Evolutionary conservation across 2,113 vertebrate genomes (phyloP).

Genomic region (Pterocles burchelli): DNA sequence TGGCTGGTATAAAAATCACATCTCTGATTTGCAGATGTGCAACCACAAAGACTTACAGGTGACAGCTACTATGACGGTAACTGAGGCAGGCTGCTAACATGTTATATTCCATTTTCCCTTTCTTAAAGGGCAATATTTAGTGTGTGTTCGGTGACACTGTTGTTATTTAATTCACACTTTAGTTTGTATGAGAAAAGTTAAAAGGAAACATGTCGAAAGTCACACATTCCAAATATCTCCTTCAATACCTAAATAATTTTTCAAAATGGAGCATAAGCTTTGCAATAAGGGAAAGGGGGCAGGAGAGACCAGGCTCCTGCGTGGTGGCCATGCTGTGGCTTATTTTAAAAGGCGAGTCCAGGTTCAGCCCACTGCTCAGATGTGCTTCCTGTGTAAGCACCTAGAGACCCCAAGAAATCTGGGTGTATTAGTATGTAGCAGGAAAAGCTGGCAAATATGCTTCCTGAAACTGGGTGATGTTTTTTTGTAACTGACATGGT

Average conservation of each 20-base stretch:
- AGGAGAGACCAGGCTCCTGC: not conserved
- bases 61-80: not conserved
- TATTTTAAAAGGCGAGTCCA: not conserved
- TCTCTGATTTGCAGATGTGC: not conserved
- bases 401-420: not conserved
- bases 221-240: not conserved
- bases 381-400: not conserved
- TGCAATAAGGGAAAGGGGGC: not conserved
- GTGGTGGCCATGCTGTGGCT: fast-evolving
- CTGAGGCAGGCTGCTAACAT: not conserved
- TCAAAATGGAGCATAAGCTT: not conserved
- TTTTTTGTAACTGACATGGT: not conserved
- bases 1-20: not conserved
- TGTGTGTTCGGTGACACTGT: not conserved
- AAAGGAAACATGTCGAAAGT: not conserved
- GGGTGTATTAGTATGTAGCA: not conserved
- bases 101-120: not conserved
- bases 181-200: not conserved
- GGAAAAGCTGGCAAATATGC: not conserved
- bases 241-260: not conserved
- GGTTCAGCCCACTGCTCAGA: not conserved
- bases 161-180: not conserved
- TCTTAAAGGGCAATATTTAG: not conserved
- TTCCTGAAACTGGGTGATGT: fast-evolving
- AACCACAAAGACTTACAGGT: fast-evolving